Conservation (phyloP, 2,113 vertebrate species). For the Nibea albiflora region DNA sequence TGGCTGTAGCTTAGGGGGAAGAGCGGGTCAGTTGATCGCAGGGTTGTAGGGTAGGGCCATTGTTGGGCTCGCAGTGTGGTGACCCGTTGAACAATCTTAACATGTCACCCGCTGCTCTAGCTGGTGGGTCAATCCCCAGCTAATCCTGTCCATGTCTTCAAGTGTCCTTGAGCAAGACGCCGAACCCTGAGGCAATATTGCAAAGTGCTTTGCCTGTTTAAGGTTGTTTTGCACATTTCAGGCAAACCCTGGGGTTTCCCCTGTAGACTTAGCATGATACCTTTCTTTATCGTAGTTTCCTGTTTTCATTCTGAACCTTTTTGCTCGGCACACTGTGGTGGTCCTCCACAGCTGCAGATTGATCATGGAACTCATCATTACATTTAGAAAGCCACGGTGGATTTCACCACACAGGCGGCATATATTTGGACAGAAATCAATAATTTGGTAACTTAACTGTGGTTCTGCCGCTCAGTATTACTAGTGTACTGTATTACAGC, state of each 20-base stretch:
- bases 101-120: too few species aligned
- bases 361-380: neutral
- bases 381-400: neutral
- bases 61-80: too few species aligned
- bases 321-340: neutral
- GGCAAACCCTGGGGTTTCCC: neutral
- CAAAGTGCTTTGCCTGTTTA: neutral
- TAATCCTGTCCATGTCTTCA: too few species aligned
- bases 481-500: neutral
- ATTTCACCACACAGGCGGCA: too few species aligned
- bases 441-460: neutral
- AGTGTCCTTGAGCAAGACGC: too few species aligned
- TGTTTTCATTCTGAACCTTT: neutral
- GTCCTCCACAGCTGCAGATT: neutral
- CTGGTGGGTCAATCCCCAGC: too few species aligned
- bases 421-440: too few species aligned
- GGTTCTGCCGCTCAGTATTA: neutral
- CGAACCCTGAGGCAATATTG: neutral
- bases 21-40: too few species aligned
- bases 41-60: too few species aligned
- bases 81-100: too few species aligned
- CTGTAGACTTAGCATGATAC: neutral
- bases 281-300: neutral
- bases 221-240: neutral
- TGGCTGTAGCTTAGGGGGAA: too few species aligned